phyloP scores from a whole-genome alignment of 2,888 invertebrate species.

The Leptinotarsa tumamoca region DNA sequence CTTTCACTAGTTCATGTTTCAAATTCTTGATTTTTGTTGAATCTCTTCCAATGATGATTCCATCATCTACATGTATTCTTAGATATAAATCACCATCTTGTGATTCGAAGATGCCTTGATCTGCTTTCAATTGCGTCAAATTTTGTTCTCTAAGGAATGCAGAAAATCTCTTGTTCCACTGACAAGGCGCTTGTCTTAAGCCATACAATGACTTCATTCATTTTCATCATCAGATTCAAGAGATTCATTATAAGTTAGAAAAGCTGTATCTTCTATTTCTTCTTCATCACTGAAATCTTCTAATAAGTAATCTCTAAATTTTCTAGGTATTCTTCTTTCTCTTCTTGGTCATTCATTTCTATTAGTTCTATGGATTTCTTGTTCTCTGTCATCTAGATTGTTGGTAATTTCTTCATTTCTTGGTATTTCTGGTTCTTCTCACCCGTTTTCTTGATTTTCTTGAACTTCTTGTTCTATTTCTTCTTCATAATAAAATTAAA shows the following conservation, averaged over 20 bases:
- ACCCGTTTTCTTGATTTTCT: neutral
- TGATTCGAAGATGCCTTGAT: neutral
- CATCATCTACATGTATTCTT: neutral
- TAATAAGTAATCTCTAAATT: neutral
- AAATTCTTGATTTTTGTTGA: conserved; percentile 14
- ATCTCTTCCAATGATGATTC: conserved; percentile 18
- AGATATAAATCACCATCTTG: conserved; percentile 7
- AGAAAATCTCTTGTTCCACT: neutral
- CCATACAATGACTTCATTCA: neutral
- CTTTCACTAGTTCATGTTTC: neutral
- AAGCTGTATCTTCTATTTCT: neutral
- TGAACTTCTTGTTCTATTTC: neutral
- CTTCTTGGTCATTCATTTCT: neutral
- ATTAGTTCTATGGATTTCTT: neutral
- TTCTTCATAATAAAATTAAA: neutral
- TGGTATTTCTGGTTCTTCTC: neutral
- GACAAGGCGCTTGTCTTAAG: conserved; percentile 12
- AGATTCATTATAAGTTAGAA: neutral
- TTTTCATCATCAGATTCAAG: neutral
- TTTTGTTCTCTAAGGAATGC: conserved; percentile 5
- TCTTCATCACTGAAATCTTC: conserved; percentile 14
- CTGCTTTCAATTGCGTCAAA: conserved; percentile 10
- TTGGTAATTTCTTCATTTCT: neutral
- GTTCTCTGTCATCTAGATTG: neutral
- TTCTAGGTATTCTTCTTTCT: neutral